Base-by-base conservation (phyloP, 2,888 invertebrate genomes). In the Helleia helle region DNA sequence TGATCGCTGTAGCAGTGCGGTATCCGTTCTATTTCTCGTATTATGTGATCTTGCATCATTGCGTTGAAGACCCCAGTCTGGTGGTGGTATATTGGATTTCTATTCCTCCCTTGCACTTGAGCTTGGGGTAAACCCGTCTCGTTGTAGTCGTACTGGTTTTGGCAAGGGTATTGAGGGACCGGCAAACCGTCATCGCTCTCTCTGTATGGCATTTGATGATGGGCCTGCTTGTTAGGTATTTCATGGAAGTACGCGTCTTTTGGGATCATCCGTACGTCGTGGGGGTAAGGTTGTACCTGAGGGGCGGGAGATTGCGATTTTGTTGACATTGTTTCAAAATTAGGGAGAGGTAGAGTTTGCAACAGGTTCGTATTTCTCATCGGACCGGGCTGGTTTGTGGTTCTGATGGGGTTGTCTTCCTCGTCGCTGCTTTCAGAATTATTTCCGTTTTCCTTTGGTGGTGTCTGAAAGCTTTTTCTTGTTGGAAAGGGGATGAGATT, bases 221-320 rank as follows among this genome's bases (percentile, higher is more conserved):
- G 65, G 12, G 52, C 49, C 31, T 62, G 83, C 36, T 86, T 71
- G 58, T 87, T 87, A 1, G 88, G 85, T 25, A 88, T 74, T 42
- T 88, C 88, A 51, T 88, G 88, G 52, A 88, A 88, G 56, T 88
- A 88, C 1, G 88, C 88, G 62, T 88, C 88, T 68, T 88, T 88
- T 7, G 88, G 88, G 38, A 88, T 74, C 55, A 86, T 71, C 12
- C 74, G 58, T 26, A 71, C 50, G 39, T 81, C 76, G 34, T 58
- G 54, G 5, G 50, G 54, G 27, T 65, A 58, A 2, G 55, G 44
- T 39, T 58, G 58, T 0, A 58, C 56, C 45, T 65, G 70, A 26
- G 69, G 75, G 1, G 72, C 73, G 2, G 83, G 77, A 1, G 83
- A 73, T 14, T 74, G 79, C 0, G 83, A 73, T 46, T 73, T 71